A percentile compares a stretch with the other conserved stretches of the same genome.
These are phyloP conservation scores for Erythrolamprus reginae DNA, from an alignment of 2,113 vertebrate genomes.

Conservation along the genomic window DNA sequence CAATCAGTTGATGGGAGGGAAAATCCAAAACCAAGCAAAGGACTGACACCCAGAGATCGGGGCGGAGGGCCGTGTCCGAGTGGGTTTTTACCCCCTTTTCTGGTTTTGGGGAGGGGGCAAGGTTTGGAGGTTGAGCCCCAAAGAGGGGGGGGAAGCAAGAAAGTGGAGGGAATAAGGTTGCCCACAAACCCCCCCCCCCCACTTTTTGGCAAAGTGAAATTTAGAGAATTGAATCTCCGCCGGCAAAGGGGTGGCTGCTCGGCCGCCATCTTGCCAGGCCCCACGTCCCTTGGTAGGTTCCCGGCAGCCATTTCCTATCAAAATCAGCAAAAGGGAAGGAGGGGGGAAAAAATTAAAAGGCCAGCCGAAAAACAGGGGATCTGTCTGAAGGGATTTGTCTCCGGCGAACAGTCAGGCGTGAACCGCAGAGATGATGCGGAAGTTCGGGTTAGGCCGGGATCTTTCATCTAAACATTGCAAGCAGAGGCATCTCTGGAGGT, in stretches of 20 bases:
- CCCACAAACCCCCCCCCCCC: background rate
- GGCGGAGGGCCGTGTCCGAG: background rate
- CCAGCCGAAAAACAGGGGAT: background rate
- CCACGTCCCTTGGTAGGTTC: background rate
- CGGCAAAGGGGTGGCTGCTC: background rate
- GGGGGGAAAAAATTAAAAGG: background rate
- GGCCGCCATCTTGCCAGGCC: background rate
- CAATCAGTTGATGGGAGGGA: slow-evolving; percentile 2
- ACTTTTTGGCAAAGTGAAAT: background rate
- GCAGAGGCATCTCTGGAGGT: background rate
- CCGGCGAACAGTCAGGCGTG: background rate
- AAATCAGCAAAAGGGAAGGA: background rate
- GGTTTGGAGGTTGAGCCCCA: background rate
- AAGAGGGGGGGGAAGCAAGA: too few relatives aligned
- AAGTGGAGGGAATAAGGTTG: background rate
- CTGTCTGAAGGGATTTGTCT: background rate
- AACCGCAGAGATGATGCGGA: background rate
- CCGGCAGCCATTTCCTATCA: background rate
- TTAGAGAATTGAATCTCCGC: background rate
- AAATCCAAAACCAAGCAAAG: background rate
- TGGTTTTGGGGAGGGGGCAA: background rate
- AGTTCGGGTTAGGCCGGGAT: background rate
- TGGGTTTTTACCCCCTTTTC: background rate
- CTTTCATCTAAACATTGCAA: background rate
- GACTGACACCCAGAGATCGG: background rate